Percentiles rank a stretch among this genome's conserved stretches.
These are phyloP conservation scores for Pygoscelis adeliae DNA, from an alignment of 2,113 vertebrate genomes.

Conservation along the genomic window DNA sequence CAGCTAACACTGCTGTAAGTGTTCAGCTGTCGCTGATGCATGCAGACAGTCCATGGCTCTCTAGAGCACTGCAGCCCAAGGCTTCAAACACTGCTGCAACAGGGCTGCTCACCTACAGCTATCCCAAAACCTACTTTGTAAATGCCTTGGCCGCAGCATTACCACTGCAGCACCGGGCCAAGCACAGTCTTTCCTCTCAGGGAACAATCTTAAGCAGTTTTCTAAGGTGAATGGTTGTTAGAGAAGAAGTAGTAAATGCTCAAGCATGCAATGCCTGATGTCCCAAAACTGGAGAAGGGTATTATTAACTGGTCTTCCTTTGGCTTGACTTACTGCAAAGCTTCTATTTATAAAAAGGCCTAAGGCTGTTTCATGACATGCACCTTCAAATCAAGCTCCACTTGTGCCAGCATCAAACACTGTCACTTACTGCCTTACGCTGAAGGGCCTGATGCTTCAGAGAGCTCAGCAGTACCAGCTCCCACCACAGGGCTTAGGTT, in stretches of 20 bases:
- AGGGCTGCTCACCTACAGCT: background rate
- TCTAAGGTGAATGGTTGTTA: background rate
- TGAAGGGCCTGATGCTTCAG: background rate
- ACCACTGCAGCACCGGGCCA: background rate
- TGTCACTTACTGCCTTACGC: background rate
- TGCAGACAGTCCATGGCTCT: background rate
- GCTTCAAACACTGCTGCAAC: background rate
- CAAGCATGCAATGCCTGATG: background rate
- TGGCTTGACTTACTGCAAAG: background rate
- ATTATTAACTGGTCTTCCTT: background rate
- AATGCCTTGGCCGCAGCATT: background rate
- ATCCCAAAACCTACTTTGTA: background rate
- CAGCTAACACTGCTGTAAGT: background rate
- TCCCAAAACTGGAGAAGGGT: background rate
- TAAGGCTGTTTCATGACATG: background rate
- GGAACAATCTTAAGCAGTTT: background rate
- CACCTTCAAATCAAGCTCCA: background rate
- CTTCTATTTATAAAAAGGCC: background rate
- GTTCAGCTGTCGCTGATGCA: background rate
- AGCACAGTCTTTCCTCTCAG: background rate
- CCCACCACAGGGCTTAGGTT: background rate
- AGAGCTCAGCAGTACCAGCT: background rate
- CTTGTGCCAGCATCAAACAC: background rate
- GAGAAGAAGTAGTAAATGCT: background rate
- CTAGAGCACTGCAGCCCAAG: background rate